Conservation (phyloP, 2,888 invertebrate genomes). For the Callyntrura sp. region DNA sequence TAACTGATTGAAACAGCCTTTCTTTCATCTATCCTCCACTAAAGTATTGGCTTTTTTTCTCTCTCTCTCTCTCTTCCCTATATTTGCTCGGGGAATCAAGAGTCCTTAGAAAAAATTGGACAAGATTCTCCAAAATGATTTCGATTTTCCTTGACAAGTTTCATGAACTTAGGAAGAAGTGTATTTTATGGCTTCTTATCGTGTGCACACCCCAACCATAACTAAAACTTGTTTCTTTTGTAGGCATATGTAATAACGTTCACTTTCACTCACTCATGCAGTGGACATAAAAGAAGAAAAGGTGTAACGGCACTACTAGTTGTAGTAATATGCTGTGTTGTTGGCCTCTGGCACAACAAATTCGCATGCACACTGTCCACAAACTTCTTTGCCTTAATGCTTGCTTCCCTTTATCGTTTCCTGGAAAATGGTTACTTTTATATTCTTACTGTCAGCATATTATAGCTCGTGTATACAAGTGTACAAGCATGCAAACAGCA, state of each 20-base stretch:
- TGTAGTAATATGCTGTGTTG: too few species aligned
- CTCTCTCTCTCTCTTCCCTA: too few species aligned
- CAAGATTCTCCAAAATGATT: constrained; percentile 52
- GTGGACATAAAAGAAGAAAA: constrained; percentile 13
- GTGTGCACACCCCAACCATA: constrained; percentile 50
- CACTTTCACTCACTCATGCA: constrained; percentile 27
- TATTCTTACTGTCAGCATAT: constrained; percentile 4
- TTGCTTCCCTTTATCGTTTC: constrained; percentile 11
- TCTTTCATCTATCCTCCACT: background rate
- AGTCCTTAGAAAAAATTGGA: constrained; percentile 8
- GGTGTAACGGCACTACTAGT: too few species aligned
- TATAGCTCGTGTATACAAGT: background rate
- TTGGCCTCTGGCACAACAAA: constrained; percentile 24
- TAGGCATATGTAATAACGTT: background rate
- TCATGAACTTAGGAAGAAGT: constrained; percentile 40
- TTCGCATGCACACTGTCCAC: constrained; percentile 34
- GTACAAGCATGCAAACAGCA: background rate
- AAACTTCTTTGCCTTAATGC: constrained; percentile 29
- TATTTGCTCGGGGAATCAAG: constrained; percentile 15
- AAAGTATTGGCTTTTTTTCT: background rate
- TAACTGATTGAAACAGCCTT: background rate
- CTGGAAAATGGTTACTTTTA: constrained; percentile 8
- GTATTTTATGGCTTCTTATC: constrained; percentile 70
- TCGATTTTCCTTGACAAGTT: constrained; percentile 59
- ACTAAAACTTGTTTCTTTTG: constrained; percentile 49